Percentiles rank a stretch among this genome's conserved stretches.
These are phyloP conservation scores for Anoplophora glabripennis DNA, from an alignment of 1,140 invertebrate species.

Conservation along the genomic window DNA sequence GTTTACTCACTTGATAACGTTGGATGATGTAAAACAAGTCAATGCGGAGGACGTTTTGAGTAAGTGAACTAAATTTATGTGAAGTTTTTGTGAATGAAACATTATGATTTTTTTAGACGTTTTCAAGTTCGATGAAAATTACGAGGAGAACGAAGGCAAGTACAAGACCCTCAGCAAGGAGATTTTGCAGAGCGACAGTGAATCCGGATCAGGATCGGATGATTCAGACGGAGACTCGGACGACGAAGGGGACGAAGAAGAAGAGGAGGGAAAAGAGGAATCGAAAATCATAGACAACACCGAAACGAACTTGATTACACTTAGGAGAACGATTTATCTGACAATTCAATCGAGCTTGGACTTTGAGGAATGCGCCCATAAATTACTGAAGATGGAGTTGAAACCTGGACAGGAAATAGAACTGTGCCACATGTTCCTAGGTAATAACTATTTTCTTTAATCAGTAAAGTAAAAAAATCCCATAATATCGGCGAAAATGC, in stretches of 20 bases:
- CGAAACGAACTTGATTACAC: slow-evolving; percentile 91
- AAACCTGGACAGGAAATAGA: slow-evolving; percentile 92
- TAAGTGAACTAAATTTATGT: slow-evolving; percentile 53
- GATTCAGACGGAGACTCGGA: slow-evolving; percentile 61
- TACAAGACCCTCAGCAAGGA: slow-evolving; percentile 90
- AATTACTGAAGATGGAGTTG: slow-evolving; percentile 94
- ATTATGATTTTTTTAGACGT: slow-evolving; percentile 67
- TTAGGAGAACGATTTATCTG: slow-evolving; percentile 94
- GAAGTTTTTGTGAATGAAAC: no score
- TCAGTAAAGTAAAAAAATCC: no score
- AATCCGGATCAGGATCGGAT: slow-evolving; percentile 55
- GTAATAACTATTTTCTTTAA: slow-evolving; percentile 20
- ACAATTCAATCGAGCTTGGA: slow-evolving; percentile 98
- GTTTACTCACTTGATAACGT: slow-evolving; percentile 88
- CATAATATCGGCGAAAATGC: no score
- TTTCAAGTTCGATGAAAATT: slow-evolving; percentile 93
- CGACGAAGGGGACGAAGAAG: slow-evolving; percentile 62
- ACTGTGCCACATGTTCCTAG: slow-evolving; percentile 93
- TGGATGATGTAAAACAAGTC: slow-evolving; percentile 75
- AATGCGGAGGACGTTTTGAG: slow-evolving; percentile 87
- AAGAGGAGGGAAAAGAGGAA: slow-evolving; percentile 55
- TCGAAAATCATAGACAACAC: slow-evolving; percentile 91
- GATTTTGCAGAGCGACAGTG: slow-evolving; percentile 70
- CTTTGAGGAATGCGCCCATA: slow-evolving; percentile 98
- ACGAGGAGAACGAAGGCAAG: slow-evolving; percentile 90